Evolutionary conservation across 2,797 vertebrate species (phyloP), one percentile per base, ranked within the genome.

Genomic region (Enteromius thamalakanensis): DNA sequence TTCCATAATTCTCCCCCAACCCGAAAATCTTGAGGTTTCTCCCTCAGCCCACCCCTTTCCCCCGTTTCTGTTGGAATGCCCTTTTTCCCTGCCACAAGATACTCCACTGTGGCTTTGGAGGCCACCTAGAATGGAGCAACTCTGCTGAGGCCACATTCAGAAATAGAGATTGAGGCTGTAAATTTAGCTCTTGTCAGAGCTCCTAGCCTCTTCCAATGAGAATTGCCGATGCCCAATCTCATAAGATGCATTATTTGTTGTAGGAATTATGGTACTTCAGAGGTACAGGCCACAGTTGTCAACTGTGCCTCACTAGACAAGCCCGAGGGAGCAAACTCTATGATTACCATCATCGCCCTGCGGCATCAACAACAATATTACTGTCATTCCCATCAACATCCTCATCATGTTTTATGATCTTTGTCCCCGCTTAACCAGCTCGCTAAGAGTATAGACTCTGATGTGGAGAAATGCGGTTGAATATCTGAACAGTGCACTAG

Each of bases 41-140:
- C 87, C 85, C 55, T 62, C 81, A 55, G 69, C 83, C 85, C 86
- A 60, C 64, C 55, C 77, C 32, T 78, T 78, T 77, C n/a, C 23
- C 51, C 64, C 29, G 37, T 45, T 85, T 51, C 65, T 83, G 82
- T 69, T 72, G 79, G 87, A 91, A 89, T 89, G 88, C 8, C 37
- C 60, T 88, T 81, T 71, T 82, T 86, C 80, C 72, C 72, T 81
- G 68, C 86, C 79, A 79, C 87, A 83, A 86, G 72, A 84, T 88
- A 88, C 85, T 89, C 82, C 86, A 84, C 34, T 82, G 82, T 82
- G 82, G 79, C 64, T 91, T 89, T 68, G n/a, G 71, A 37, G 58
- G 82, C 84, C 85, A 83, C 82, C 76, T 40, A 78, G 70, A 88
- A 69, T 19, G 76, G 49, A 76, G 76, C 83, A 74, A 78, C 53